Conservation (phyloP, 2,113 vertebrate species). For the Apteryx owenii region DNA sequence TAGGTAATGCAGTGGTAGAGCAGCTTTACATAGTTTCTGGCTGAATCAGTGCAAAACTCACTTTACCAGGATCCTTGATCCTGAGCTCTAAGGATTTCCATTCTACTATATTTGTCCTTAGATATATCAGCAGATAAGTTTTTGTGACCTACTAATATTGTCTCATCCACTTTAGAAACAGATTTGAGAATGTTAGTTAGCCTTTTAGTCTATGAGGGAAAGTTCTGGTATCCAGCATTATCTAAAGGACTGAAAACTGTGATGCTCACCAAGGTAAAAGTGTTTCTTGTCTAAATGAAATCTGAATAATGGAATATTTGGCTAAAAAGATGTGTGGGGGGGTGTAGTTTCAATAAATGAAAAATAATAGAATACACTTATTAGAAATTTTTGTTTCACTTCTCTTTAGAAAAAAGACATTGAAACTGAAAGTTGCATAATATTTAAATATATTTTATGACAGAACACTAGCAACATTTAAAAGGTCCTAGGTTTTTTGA, state of each 20-base stretch:
- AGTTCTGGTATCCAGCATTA: not conserved
- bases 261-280: not conserved
- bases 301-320: not conserved
- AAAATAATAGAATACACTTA: not conserved
- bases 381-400: conserved; percentile 23
- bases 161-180: not conserved
- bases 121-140: not conserved
- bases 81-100: not conserved
- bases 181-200: not conserved
- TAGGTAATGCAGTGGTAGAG: too few relatives aligned
- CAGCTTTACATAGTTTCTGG: not conserved
- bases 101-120: not conserved
- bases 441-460: conserved; percentile 58
- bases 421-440: conserved; percentile 8
- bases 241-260: not conserved
- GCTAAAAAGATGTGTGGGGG: not conserved
- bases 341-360: not conserved
- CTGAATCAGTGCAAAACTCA: not conserved
- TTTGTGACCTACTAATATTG: not conserved
- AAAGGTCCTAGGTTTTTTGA: conserved; percentile 33
- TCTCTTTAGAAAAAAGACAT: conserved; percentile 28
- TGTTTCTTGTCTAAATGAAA: not conserved
- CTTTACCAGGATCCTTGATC: not conserved
- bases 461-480: conserved; percentile 34
- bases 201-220: not conserved